A percentile compares a stretch with the other conserved stretches of the same genome.
Conservation (phyloP, 2,888 invertebrate species). For the Encarsia formosa region DNA sequence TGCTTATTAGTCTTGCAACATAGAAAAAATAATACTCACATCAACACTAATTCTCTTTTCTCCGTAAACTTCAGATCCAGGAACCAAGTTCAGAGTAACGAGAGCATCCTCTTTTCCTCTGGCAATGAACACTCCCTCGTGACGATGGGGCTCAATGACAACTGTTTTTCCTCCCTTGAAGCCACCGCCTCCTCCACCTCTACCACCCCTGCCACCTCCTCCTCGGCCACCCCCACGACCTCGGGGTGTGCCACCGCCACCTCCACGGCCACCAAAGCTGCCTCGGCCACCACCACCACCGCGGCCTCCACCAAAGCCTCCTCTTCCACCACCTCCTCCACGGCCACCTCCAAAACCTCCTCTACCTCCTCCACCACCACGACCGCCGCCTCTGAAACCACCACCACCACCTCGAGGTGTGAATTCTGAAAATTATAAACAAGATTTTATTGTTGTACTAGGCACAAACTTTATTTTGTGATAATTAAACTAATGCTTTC, state of each 20-base stretch:
- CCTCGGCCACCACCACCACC: conserved; percentile 36
- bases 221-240: conserved; percentile 51
- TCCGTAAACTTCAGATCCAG: conserved; percentile 97
- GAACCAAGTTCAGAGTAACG: conserved; percentile 91
- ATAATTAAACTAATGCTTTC: no score
- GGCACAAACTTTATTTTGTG: no score
- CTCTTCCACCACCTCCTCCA: conserved; percentile 48
- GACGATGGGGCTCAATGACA: conserved; percentile 94
- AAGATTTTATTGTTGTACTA: no score
- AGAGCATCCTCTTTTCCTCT: conserved; percentile 97
- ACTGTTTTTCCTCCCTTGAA: conserved; percentile 91
- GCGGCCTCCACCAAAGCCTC: conserved; percentile 35
- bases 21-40: no score
- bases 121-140: conserved; percentile 94
- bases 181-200: conserved; percentile 61
- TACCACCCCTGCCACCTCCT: conserved; percentile 52
- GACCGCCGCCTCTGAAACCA: no score
- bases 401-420: conserved; percentile 55
- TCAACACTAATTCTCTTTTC: conserved; percentile 97
- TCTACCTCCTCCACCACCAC: conserved; percentile 32
- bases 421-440: conserved; percentile 50
- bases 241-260: conserved; percentile 51
- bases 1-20: no score
- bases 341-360: conserved; percentile 46
- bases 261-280: conserved; percentile 46